These are phyloP conservation scores for Eucera pruinosa DNA, from an alignment of 2,888 invertebrate genomes.

Conservation along the genomic window DNA sequence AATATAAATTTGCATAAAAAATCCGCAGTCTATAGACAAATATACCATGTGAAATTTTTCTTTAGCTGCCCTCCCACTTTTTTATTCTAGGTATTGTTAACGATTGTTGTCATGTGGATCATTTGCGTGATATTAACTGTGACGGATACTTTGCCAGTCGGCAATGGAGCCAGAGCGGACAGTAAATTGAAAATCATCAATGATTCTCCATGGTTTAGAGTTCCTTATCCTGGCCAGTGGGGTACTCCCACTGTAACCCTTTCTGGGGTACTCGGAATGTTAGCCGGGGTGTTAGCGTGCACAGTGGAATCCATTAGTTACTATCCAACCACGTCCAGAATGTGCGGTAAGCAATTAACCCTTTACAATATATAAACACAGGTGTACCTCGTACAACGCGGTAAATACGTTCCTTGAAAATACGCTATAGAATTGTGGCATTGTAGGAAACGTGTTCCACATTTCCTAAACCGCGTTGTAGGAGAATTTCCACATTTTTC, in stretches of 20 bases:
- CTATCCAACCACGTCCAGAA: slow-evolving; percentile 95
- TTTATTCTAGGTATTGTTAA: slow-evolving; percentile 88
- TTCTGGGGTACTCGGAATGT: slow-evolving; percentile 90
- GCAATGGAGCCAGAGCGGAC: slow-evolving; percentile 91
- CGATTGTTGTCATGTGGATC: slow-evolving; percentile 91
- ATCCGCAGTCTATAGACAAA: too few species aligned
- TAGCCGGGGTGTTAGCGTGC: slow-evolving; percentile 91
- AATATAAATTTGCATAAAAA: too few species aligned
- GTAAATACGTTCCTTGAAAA: too few species aligned
- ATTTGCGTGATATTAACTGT: slow-evolving; percentile 89
- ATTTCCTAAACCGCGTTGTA: too few species aligned
- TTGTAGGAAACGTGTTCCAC: too few species aligned
- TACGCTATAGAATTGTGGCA: too few species aligned
- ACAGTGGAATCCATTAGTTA: slow-evolving; percentile 94
- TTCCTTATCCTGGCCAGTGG: slow-evolving; percentile 94
- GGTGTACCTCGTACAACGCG: too few species aligned
- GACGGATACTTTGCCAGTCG: slow-evolving; percentile 87
- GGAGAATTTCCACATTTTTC: too few species aligned
- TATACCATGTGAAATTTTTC: too few species aligned
- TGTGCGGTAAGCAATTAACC: slow-evolving; percentile 87
- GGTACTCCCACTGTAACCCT: slow-evolving; percentile 90
- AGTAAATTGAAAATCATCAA: slow-evolving; percentile 88
- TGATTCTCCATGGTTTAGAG: slow-evolving; percentile 92
- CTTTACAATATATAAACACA: too few species aligned
- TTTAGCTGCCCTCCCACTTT: too few species aligned